A percentile compares a stretch with the other conserved stretches of the same genome.
Evolutionary conservation across 2,113 vertebrate genomes (phyloP).

Genomic region (Ancistrus triradiatus): DNA sequence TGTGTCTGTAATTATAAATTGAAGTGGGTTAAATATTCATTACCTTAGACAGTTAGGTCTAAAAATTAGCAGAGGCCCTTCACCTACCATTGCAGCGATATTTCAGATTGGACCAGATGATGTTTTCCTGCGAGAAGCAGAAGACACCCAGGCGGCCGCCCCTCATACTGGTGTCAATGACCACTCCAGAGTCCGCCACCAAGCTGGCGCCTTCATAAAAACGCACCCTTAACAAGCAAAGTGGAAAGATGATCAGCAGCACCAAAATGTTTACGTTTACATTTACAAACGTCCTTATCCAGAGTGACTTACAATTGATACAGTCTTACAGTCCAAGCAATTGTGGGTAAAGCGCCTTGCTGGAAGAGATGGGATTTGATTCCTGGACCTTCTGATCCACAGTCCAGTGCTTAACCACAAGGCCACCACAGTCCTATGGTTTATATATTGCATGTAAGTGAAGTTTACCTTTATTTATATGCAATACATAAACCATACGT

Average conservation of each 20-base stretch:
- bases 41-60: not conserved
- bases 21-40: constrained; percentile 16
- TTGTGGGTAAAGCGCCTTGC: no score
- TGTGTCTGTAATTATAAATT: constrained; percentile 74
- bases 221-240: constrained; percentile 70
- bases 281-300: no score
- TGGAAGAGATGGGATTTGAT: no score
- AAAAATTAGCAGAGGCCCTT: not conserved
- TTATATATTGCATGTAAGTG: no score
- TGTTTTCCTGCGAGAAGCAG: constrained; percentile 99
- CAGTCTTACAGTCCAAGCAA: no score
- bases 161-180: constrained; percentile 94
- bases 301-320: no score
- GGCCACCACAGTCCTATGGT: no score
- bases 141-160: constrained; percentile 97
- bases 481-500: no score
- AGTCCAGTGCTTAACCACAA: no score
- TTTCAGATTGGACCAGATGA: constrained; percentile 98
- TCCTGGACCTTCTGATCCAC: no score
- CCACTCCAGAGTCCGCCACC: constrained; percentile 90
- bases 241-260: not conserved
- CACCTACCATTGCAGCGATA: constrained; percentile 94
- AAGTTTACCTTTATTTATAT: no score
- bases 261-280: no score
- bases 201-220: constrained; percentile 90